Conservation (phyloP, 2,113 vertebrate species). For the Asarcornis scutulata region DNA sequence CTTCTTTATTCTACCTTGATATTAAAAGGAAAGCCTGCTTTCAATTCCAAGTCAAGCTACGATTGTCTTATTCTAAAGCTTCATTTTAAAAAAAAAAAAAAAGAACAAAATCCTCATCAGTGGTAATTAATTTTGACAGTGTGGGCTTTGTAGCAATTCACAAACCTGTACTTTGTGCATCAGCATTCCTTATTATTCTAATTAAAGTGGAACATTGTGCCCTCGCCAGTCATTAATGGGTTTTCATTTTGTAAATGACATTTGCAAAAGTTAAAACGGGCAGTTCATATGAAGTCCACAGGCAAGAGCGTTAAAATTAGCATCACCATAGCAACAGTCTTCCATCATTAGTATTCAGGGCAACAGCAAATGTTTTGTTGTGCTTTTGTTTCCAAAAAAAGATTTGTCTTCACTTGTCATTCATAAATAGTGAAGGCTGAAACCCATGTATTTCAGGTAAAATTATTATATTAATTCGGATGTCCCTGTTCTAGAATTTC, state of each 20-base stretch:
- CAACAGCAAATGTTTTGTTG: slow-evolving; percentile 80
- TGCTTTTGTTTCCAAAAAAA: slow-evolving; percentile 77
- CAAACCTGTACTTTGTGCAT: slow-evolving; percentile 84
- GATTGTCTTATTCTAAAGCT: slow-evolving; percentile 64
- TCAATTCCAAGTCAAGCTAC: slow-evolving; percentile 65
- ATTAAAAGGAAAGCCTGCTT: slow-evolving; percentile 45
- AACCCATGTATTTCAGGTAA: slow-evolving; percentile 52
- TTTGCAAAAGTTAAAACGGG: slow-evolving; percentile 85
- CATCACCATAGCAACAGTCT: slow-evolving; percentile 84
- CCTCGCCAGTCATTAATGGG: slow-evolving; percentile 85
- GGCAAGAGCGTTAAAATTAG: slow-evolving; percentile 85
- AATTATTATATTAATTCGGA: slow-evolving; percentile 25
- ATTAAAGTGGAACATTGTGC: slow-evolving; percentile 85
- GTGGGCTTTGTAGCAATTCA: slow-evolving; percentile 77
- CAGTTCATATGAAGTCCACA: slow-evolving; percentile 85
- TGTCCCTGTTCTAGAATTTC: neutral
- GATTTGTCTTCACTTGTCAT: slow-evolving; percentile 50
- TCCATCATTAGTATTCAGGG: slow-evolving; percentile 84
- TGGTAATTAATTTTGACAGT: slow-evolving; percentile 82
- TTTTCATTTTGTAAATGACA: slow-evolving; percentile 86
- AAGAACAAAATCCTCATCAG: slow-evolving; percentile 71
- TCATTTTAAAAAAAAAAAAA: slow-evolving; percentile 40
- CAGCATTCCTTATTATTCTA: slow-evolving; percentile 85
- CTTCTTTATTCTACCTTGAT: slow-evolving; percentile 56
- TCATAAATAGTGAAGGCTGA: slow-evolving; percentile 56